A percentile compares a stretch with the other conserved stretches of the same genome.
Conservation (phyloP, 2,113 vertebrate species). For the Paraplagusia blochii region DNA sequence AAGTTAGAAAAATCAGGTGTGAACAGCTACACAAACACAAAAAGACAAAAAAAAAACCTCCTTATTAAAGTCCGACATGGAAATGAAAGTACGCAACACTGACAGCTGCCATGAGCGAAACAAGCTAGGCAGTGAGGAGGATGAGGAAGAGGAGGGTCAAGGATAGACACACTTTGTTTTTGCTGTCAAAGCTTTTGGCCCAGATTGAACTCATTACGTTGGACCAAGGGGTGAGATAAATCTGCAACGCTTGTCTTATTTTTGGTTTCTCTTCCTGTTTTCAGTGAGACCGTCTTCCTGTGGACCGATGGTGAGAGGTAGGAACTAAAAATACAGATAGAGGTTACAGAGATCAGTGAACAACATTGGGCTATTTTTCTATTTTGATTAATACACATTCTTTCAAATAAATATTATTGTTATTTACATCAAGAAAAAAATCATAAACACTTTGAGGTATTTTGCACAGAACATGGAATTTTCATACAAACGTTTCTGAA, state of each 20-base stretch:
- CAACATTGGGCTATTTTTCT: no score
- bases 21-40: background rate
- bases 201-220: slow-evolving; percentile 11
- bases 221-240: slow-evolving; percentile 17
- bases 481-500: no score
- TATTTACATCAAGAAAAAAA: no score
- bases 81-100: slow-evolving; percentile 8
- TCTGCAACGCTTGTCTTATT: slow-evolving; percentile 32
- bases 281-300: slow-evolving; percentile 61
- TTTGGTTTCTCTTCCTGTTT: slow-evolving; percentile 68
- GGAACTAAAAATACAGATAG: slow-evolving; percentile 33
- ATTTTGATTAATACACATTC: no score
- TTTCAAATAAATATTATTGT: no score
- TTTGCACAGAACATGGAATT: no score
- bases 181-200: slow-evolving; percentile 13
- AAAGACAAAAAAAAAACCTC: background rate
- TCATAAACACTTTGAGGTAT: no score
- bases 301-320: slow-evolving; percentile 59
- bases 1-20: background rate
- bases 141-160: slow-evolving; percentile 4
- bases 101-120: slow-evolving; percentile 1
- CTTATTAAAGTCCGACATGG: background rate
- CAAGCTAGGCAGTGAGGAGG: background rate
- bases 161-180: slow-evolving; percentile 3
- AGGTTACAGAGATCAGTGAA: slow-evolving; percentile 19